These are phyloP conservation scores for Mesorhabditis spiculigera DNA, from an alignment of 2,888 invertebrate genomes.

Conservation along the genomic window DNA sequence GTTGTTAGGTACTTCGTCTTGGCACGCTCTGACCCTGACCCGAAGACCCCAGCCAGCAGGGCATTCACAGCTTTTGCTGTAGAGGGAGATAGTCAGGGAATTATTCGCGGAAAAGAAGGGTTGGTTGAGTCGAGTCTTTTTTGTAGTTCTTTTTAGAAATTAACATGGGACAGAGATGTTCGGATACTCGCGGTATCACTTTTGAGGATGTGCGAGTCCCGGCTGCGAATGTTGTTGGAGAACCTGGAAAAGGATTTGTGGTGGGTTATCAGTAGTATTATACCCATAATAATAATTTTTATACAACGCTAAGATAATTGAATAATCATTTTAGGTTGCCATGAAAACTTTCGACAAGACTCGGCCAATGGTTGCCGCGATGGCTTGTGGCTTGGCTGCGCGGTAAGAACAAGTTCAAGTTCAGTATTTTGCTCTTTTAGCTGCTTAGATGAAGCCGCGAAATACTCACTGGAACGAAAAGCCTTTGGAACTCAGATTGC, in stretches of 20 bases:
- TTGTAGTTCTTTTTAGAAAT: conserved; percentile 20
- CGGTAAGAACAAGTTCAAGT: conserved; percentile 61
- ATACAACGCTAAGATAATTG: background rate
- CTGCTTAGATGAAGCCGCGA: conserved; percentile 85
- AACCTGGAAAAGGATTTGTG: conserved; percentile 90
- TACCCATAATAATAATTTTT: no score
- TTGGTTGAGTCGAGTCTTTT: conserved; percentile 20
- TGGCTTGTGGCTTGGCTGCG: conserved; percentile 84
- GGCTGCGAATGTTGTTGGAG: conserved; percentile 73
- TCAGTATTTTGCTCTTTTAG: background rate
- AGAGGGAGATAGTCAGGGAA: conserved; percentile 81
- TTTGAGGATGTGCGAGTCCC: conserved; percentile 95
- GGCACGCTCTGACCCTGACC: conserved; percentile 86
- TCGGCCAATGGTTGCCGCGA: conserved; percentile 86
- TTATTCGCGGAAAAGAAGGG: conserved; percentile 86
- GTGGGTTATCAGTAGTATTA: conserved; percentile 52
- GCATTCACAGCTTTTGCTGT: conserved; percentile 97
- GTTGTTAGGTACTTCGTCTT: conserved; percentile 75
- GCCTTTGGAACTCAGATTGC: conserved; percentile 76
- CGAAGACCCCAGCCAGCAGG: conserved; percentile 81
- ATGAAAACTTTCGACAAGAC: conserved; percentile 96
- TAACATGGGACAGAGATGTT: conserved; percentile 55
- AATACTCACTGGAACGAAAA: conserved; percentile 86
- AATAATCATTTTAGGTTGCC: conserved; percentile 66
- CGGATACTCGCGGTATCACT: conserved; percentile 72